Evolutionary conservation across 2,113 vertebrate species (phyloP).

Genomic region (Pogonocichla stellata): DNA sequence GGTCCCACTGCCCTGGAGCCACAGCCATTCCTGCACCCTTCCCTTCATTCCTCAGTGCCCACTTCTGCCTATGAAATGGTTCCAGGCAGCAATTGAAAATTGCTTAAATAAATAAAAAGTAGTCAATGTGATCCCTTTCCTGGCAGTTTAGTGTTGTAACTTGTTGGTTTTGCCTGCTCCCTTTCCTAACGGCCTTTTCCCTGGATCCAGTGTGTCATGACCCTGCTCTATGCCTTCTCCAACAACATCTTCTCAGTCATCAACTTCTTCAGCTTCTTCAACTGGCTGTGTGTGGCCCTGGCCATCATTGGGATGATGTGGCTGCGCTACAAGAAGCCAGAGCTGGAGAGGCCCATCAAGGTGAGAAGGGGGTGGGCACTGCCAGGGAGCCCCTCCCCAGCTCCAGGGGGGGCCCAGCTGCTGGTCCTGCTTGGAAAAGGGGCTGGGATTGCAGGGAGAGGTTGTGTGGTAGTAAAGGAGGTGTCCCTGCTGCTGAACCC

Average conservation of each 20-base stretch:
- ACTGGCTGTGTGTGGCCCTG: constrained; percentile 97
- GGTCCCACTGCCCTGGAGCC: neutral
- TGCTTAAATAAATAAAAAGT: neutral
- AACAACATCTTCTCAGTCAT: constrained; percentile 96
- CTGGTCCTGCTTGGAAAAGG: neutral
- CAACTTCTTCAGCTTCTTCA: constrained; percentile 99
- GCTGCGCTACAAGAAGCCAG: constrained; percentile 92
- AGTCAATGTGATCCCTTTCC: neutral
- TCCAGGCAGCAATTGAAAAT: neutral
- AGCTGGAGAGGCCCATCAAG: constrained; percentile 93
- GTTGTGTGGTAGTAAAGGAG: neutral
- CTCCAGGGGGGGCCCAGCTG: neutral
- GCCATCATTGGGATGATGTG: constrained; percentile 96
- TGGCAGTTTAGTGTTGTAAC: neutral
- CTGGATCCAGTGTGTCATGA: constrained; percentile 87
- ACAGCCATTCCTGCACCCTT: neutral
- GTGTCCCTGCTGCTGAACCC: neutral
- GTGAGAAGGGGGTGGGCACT: constrained; percentile 56
- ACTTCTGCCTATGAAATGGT: neutral
- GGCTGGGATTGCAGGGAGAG: neutral
- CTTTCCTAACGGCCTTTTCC: neutral
- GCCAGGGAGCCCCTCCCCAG: rapidly evolving
- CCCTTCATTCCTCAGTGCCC: neutral
- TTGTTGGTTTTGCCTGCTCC: neutral
- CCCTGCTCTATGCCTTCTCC: constrained; percentile 95